phyloP scores from a whole-genome alignment of 2,888 invertebrate genomes.

The Conomelus anceps region DNA sequence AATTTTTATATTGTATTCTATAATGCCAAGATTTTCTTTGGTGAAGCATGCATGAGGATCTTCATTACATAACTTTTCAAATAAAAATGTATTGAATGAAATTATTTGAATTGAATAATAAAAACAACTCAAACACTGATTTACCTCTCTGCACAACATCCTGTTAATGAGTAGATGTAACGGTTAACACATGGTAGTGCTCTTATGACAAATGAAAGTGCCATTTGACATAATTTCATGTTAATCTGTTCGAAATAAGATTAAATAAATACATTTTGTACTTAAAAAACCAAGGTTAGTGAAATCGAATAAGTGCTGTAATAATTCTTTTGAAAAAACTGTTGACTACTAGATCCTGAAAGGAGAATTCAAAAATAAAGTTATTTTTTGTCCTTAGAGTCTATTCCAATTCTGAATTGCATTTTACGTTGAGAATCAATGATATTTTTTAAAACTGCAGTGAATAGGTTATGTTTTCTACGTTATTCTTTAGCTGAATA shows the following conservation, averaged over 20 bases:
- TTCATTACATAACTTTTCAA: not conserved
- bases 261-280: not conserved
- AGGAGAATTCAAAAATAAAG: not conserved
- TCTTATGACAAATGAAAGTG: not conserved
- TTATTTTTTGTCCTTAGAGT: not conserved
- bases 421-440: not conserved
- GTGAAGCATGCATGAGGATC: not conserved
- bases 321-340: not conserved
- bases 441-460: not conserved
- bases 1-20: not conserved
- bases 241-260: not conserved
- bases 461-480: not conserved
- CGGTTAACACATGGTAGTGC: not conserved
- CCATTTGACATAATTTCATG: not conserved
- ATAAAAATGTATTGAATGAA: not conserved
- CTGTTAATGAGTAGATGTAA: not conserved
- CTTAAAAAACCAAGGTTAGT: not conserved
- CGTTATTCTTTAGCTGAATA: not conserved
- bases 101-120: not conserved
- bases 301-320: not conserved
- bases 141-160: not conserved
- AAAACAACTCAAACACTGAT: not conserved
- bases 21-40: not conserved
- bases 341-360: not conserved
- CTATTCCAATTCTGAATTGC: not conserved